Evolutionary conservation across 2,888 invertebrate genomes (phyloP), one percentile per base, ranked within the genome.

Genomic region (Melinaea marsaeus): DNA sequence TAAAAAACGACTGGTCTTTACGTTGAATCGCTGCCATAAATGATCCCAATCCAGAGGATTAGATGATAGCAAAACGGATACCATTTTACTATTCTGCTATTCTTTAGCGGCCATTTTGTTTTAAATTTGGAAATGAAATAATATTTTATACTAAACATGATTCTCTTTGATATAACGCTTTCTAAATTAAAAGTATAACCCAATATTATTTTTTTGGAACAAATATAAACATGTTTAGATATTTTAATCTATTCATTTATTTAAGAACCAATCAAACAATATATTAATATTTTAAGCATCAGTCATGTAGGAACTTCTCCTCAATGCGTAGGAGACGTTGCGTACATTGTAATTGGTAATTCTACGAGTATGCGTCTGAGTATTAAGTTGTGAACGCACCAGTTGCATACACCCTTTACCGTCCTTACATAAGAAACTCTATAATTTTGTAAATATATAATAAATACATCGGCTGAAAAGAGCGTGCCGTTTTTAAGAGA

Each of bases 1-100:
- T 22, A 22, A 22, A 22, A 22, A 22, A 1, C 22, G 22, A 22
- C 22, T 22, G 22, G 22, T 22, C 22, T 22, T 22, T 66, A 61
- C 66, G 62, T 58, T 58, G 45, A 62, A 72, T 70, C 71, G 67
- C 63, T 62, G 64, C 64, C 67, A 70, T 71, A 68, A 69, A 68
- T 70, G 68, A 69, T 71, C 67, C 66, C 57, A 69, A 67, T 63
- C 60, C 63, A 65, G 65, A 63, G 61, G 64, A 47, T 65, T 67
- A 67, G 67, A 61, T 60, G 60, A 64, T 64, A 64, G 58, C 67
- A 57, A n/a, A 67, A 65, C 63, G 67, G 47, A 58, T 62, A 63
- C 11, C 61, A 67, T 65, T 63, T 61, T 58, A 61, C 65, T 22
- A 22, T 22, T 22, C 22, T 22, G 22, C 22, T 22, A 22, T 22